phyloP scores from a whole-genome alignment of 2,797 vertebrate species.

The Buceros bicornis region DNA sequence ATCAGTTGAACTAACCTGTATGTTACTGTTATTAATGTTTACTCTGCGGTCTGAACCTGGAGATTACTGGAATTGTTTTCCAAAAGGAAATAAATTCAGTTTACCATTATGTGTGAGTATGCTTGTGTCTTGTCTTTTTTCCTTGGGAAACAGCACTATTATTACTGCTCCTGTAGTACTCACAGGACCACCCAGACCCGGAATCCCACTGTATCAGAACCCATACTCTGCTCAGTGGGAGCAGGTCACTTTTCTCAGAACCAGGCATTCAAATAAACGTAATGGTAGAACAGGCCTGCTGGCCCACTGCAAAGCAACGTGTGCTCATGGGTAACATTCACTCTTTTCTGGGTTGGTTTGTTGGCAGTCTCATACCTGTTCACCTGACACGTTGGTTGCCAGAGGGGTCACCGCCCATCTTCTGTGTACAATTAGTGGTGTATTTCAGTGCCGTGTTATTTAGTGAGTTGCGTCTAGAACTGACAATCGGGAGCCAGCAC shows the following conservation, averaged over 20 bases:
- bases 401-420: background rate
- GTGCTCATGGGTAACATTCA: background rate
- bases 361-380: background rate
- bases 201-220: background rate
- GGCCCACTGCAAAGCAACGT: conserved; percentile 33
- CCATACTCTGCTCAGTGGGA: background rate
- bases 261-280: background rate
- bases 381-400: background rate
- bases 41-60: conserved; percentile 96
- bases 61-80: conserved; percentile 96
- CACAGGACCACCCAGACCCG: background rate
- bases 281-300: conserved; percentile 6
- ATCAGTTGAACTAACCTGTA: conserved; percentile 94
- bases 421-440: background rate
- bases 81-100: conserved; percentile 90
- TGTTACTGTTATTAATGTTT: conserved; percentile 99
- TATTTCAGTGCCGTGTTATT: background rate
- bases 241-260: background rate
- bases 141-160: conserved; percentile 29
- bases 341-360: background rate
- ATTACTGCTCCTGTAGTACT: background rate
- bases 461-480: background rate
- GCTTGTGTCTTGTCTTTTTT: conserved; percentile 80
- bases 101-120: conserved; percentile 86
- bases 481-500: background rate